Percentiles rank a stretch among this genome's conserved stretches.
phyloP scores from a whole-genome alignment of 2,113 vertebrate genomes.

The Hyaena hyaena region DNA sequence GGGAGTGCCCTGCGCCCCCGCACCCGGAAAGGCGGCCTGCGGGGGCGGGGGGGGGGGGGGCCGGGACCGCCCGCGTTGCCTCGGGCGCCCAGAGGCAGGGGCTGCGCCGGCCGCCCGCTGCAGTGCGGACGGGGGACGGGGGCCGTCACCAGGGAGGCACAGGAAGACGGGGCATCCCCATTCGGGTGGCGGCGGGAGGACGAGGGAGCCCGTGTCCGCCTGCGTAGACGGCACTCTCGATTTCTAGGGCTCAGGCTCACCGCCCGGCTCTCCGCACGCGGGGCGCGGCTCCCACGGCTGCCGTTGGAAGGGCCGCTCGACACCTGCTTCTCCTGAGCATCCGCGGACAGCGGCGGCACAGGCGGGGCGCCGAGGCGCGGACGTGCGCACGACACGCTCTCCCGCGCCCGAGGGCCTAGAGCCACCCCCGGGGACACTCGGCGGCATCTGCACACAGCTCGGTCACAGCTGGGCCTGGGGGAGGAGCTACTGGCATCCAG shows the following conservation, averaged over 20 bases:
- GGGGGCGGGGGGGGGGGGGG: too few species aligned
- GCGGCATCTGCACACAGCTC: not conserved
- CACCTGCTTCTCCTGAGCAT: not conserved
- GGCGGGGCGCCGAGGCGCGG: not conserved
- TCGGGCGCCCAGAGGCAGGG: too few species aligned
- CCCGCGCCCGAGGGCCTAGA: not conserved
- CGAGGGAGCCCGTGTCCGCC: not conserved
- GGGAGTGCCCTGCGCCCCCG: rapidly evolving
- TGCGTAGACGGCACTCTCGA: not conserved
- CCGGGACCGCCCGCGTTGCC: too few species aligned
- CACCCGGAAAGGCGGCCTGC: not conserved
- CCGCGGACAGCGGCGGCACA: rapidly evolving
- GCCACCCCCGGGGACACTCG: not conserved
- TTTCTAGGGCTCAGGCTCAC: not conserved
- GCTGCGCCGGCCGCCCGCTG: not conserved
- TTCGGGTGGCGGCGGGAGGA: not conserved
- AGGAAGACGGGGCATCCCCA: not conserved
- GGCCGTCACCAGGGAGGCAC: slow-evolving; percentile 52
- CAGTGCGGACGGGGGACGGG: not conserved
- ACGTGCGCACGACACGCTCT: rapidly evolving
- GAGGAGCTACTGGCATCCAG: not conserved
- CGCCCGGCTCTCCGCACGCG: not conserved
- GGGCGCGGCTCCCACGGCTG: not conserved
- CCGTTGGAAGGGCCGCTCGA: not conserved
- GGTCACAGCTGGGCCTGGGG: not conserved